Base-by-base conservation (phyloP, 2,113 vertebrate genomes). In the Eidolon helvum region DNA sequence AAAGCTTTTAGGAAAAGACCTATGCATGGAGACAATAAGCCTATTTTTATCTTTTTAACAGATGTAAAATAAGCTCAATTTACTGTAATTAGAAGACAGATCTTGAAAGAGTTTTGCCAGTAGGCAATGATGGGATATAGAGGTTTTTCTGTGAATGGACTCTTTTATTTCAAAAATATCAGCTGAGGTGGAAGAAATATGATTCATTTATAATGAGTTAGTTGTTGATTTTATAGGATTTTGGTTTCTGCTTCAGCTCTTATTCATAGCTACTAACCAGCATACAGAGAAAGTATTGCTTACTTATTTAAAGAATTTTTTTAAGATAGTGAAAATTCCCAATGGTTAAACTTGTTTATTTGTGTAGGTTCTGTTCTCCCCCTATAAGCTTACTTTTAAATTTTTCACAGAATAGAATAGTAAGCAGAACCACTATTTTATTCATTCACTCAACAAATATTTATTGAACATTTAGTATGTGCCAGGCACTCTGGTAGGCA, bases 221-320 rank as follows among this genome's bases (percentile, higher is more conserved):
- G 35, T 69, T 94, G 59, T n/a, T 40, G 40, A 77, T 94, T 95
- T 93, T 59, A 8, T 87, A 66, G 57, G 63, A 28, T 24, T 71
- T 88, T 75, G 63, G 35, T 84, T 96, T 94, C 63, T 85, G 19
- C 77, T 69, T 90, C 45, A 94, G 55, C 28, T 95, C n/a, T 96
- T 78, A 28, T 83, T 90, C 63, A 90, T 19, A 82, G 28, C 18
- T 43, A 40, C 35, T 83, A 66, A 87, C 35, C 66, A 35, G 40
- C 35, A 30, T 50, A 45, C 2, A 68, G 50, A 94, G 45, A 35
- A 87, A 75, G 43, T 94, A 63, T 14, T 95, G 40, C 38, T 79
- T 80, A 45, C n/a, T 84, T 87, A 55, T 40, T 14, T 66, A 61
- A 95, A 38, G 2, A 33, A 65, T 35, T 71, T 65, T 75, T 94